A percentile compares a stretch with the other conserved stretches of the same genome.
phyloP scores from a whole-genome alignment of 2,113 vertebrate species.

The Protomyctophum bolini region DNA sequence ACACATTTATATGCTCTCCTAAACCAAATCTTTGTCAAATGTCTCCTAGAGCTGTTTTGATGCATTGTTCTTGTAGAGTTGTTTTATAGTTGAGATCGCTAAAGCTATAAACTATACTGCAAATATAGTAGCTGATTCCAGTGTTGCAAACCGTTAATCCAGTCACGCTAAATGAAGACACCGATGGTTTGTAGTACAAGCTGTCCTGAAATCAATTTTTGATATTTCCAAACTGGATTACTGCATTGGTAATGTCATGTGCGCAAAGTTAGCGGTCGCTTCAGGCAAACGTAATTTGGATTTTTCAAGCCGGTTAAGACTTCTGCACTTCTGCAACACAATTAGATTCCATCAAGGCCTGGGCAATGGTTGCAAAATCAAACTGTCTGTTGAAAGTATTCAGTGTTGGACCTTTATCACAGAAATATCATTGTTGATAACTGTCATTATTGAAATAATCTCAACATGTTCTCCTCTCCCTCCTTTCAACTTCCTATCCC shows the following conservation, averaged over 20 bases:
- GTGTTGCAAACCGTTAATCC: neutral
- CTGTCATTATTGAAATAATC: conserved; percentile 14
- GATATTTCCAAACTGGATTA: neutral
- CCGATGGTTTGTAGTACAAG: neutral
- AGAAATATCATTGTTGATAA: conserved; percentile 21
- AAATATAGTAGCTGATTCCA: neutral
- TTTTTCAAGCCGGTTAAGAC: neutral
- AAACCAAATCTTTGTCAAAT: conserved; percentile 43
- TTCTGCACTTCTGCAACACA: neutral
- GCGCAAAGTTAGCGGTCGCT: neutral
- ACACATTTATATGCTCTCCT: neutral
- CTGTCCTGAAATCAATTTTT: neutral
- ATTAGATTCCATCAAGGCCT: neutral
- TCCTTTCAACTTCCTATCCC: conserved; percentile 44
- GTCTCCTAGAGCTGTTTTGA: neutral
- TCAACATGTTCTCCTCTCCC: conserved; percentile 62
- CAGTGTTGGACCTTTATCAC: conserved; percentile 16
- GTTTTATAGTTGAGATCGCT: neutral
- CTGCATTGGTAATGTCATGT: neutral
- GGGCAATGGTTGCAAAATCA: neutral
- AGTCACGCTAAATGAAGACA: neutral
- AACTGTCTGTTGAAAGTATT: conserved; percentile 19
- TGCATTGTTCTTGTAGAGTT: neutral
- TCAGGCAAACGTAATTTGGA: neutral
- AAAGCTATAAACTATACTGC: neutral